Conservation (phyloP, 2,113 vertebrate genomes). For the Periophthalmodon schlosseri region DNA sequence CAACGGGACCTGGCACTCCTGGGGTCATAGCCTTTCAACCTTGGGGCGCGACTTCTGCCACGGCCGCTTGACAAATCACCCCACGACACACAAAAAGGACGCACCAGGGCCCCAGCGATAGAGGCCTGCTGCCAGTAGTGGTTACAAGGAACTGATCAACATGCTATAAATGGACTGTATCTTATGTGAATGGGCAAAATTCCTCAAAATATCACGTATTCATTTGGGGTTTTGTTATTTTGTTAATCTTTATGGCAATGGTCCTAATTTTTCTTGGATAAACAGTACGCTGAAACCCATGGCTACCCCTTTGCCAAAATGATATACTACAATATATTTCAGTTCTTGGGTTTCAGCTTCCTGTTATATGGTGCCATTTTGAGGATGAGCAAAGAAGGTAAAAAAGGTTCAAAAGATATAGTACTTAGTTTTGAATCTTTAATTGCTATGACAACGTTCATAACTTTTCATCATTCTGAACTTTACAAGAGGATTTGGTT, state of each 20-base stretch:
- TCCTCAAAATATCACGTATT: too few relatives aligned
- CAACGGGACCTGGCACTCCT: slow-evolving; percentile 80
- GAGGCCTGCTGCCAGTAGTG: slow-evolving; percentile 69
- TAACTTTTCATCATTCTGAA: not conserved
- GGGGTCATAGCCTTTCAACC: slow-evolving; percentile 99
- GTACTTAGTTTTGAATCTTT: too few relatives aligned
- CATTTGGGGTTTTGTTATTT: too few relatives aligned
- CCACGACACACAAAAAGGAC: slow-evolving; percentile 89
- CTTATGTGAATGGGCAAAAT: too few relatives aligned
- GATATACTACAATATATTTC: not conserved
- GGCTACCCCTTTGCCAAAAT: not conserved
- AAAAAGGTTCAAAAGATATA: too few relatives aligned
- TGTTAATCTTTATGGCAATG: too few relatives aligned
- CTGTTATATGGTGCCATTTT: too few relatives aligned
- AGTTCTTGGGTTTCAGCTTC: not conserved
- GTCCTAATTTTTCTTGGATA: too few relatives aligned
- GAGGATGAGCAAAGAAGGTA: too few relatives aligned
- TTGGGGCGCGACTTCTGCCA: slow-evolving; percentile 98
- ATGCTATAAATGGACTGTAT: slow-evolving; percentile 68
- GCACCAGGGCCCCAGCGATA: slow-evolving; percentile 85
- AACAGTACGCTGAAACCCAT: too few relatives aligned
- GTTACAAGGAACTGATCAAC: slow-evolving; percentile 79
- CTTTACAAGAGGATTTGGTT: not conserved
- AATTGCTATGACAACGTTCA: not conserved
- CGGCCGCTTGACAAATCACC: slow-evolving; percentile 94